Evolutionary conservation across 1,140 invertebrate species (phyloP), one percentile per base, ranked within the genome.

Genomic region (Glossosoma conforme): DNA sequence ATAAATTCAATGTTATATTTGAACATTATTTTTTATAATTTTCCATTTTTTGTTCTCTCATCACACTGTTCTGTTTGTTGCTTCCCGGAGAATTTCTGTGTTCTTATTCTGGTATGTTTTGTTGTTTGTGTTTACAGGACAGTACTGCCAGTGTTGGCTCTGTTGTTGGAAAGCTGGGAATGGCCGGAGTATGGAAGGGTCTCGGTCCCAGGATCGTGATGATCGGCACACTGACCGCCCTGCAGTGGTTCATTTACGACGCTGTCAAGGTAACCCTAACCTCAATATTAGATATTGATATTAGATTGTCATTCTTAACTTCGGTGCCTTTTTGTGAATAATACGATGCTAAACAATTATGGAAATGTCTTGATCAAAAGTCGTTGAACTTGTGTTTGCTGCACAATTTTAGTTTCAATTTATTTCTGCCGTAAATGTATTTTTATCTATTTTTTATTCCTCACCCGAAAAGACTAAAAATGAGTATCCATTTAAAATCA

Each of bases 161-260:
- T 11, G 72, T 75, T 37, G 49, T 80, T 9, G 69, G 67, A 58
- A 78, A 83, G 61, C 70, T 85, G 25, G 82, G 82, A 21, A 75
- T 75, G 65, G 64, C 63, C 18, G 82, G 82, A 51, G 80, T 99
- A 53, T 99, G 97, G 97, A 97, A 95, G 70, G 97, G 97, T 62
- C 78, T 99, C 15, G 80, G 82, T 52, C 93, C 97, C 37, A 93
- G 97, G 79, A 99, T 99, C 66, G 85, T 99, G 51, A 99, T 99
- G 97, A 99, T 99, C 67, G 97, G 97, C 85, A 99, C 97, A 9
- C 77, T 99, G 36, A 99, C 97, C 33, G 97, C 93, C 21, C 82
- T 94, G 35, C 97, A 99, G 70, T 99, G 97, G 97, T 99, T 99
- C 77, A 99, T 99, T 70, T 99, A 99, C 66, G 97, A 99, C 68